phyloP scores from a whole-genome alignment of 2,797 vertebrate species.

The Spea hammondii region DNA sequence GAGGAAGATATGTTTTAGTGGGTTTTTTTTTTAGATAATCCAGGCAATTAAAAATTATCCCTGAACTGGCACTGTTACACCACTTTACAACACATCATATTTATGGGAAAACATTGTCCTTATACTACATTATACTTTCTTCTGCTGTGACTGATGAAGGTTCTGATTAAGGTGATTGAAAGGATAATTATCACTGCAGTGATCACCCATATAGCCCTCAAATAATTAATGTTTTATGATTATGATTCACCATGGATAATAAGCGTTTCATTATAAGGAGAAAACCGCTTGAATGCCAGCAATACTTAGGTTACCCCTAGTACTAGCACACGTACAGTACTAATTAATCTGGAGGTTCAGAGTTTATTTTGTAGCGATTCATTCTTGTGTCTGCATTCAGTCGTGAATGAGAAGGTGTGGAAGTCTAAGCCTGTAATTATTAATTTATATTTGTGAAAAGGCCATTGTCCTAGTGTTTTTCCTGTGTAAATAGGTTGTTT shows the following conservation, averaged over 20 bases:
- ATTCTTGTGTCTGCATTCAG: slow-evolving; percentile 4
- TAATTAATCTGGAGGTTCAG: not conserved
- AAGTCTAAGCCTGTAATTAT: slow-evolving; percentile 77
- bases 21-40: too few relatives aligned
- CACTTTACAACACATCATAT: too few relatives aligned
- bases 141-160: too few relatives aligned
- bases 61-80: too few relatives aligned
- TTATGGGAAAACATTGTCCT: too few relatives aligned
- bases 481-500: slow-evolving; percentile 97
- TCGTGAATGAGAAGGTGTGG: slow-evolving; percentile 44
- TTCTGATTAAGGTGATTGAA: too few relatives aligned
- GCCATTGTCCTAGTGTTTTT: slow-evolving; percentile 87
- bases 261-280: not conserved
- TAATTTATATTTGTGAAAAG: slow-evolving; percentile 99
- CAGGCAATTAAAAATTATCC: too few relatives aligned
- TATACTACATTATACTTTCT: too few relatives aligned
- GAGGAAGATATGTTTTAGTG: too few relatives aligned
- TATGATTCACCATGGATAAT: not conserved
- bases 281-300: not conserved
- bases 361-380: not conserved
- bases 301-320: not conserved
- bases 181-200: not conserved
- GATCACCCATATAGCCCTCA: too few relatives aligned
- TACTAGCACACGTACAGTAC: not conserved
- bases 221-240: too few relatives aligned